Evolutionary conservation across 2,888 invertebrate genomes (phyloP).

Genomic region (Erebia aethiops): DNA sequence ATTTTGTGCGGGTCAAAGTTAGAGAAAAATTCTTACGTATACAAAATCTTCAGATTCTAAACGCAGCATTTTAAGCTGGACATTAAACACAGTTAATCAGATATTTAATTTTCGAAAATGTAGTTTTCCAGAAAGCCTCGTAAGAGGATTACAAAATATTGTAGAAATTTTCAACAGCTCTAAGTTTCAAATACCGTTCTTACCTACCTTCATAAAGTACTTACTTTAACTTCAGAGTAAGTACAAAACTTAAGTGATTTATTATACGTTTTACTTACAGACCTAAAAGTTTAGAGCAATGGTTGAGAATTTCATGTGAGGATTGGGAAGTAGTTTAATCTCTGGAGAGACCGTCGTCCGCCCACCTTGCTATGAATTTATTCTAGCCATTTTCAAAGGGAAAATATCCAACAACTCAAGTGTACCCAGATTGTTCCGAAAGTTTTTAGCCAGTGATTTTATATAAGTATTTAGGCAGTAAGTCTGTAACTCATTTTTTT

Average conservation of each 20-base stretch:
- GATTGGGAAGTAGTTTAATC: conserved; percentile 22
- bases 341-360: neutral
- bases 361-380: conserved; percentile 9
- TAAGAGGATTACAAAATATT: neutral
- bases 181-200: neutral
- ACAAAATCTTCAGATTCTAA: too few relatives aligned
- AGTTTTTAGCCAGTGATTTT: neutral
- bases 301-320: conserved; percentile 20
- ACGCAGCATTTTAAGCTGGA: too few relatives aligned
- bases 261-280: conserved; percentile 14
- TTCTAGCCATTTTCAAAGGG: conserved; percentile 23
- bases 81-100: too few relatives aligned
- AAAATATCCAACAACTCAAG: conserved; percentile 20
- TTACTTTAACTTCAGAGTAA: neutral
- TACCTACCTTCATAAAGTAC: neutral
- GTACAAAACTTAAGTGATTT: conserved; percentile 9
- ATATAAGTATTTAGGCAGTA: neutral
- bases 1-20: too few relatives aligned
- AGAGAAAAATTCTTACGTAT: too few relatives aligned
- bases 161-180: neutral
- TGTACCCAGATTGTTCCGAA: neutral
- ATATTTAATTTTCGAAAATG: too few relatives aligned
- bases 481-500: too few relatives aligned
- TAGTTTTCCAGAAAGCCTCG: too few relatives aligned
- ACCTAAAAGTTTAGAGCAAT: conserved; percentile 21